Conservation (phyloP, 1,140 invertebrate genomes). For the Scaptomyza montana region DNA sequence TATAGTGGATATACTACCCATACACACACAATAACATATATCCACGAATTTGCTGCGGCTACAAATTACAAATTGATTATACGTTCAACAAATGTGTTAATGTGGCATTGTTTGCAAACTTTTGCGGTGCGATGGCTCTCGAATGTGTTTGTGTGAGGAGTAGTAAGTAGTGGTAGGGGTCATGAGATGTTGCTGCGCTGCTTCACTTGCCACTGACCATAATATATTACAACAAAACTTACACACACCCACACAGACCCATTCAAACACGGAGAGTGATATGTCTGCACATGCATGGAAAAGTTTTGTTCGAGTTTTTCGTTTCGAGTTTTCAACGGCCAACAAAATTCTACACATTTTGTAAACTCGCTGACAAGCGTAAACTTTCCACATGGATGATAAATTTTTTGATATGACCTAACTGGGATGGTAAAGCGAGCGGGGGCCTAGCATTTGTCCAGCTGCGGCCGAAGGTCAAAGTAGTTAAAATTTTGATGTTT, state of each 20-base stretch:
- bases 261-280: slow-evolving; percentile 48
- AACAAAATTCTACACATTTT: slow-evolving; percentile 58
- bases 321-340: slow-evolving; percentile 60
- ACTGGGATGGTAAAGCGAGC: neutral
- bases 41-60: slow-evolving; percentile 79
- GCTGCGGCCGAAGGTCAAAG: slow-evolving; percentile 64
- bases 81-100: slow-evolving; percentile 83
- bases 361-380: slow-evolving; percentile 73
- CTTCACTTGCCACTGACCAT: slow-evolving; percentile 67
- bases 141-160: neutral
- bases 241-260: slow-evolving; percentile 27
- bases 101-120: slow-evolving; percentile 80
- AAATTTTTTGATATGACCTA: slow-evolving; percentile 68
- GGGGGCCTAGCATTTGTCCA: slow-evolving; percentile 4
- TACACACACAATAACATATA: slow-evolving; percentile 16
- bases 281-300: slow-evolving; percentile 66
- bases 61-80: slow-evolving; percentile 83
- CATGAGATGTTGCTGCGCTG: slow-evolving; percentile 33
- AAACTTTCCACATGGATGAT: slow-evolving; percentile 60
- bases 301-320: slow-evolving; percentile 61
- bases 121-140: slow-evolving; percentile 46
- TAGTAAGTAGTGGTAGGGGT: neutral
- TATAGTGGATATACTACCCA: slow-evolving; percentile 65
- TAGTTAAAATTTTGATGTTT: slow-evolving; percentile 69
- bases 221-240: slow-evolving; percentile 72